These are phyloP conservation scores for Hypocryptadius cinnamomeus DNA, from an alignment of 2,113 vertebrate genomes.

Conservation along the genomic window DNA sequence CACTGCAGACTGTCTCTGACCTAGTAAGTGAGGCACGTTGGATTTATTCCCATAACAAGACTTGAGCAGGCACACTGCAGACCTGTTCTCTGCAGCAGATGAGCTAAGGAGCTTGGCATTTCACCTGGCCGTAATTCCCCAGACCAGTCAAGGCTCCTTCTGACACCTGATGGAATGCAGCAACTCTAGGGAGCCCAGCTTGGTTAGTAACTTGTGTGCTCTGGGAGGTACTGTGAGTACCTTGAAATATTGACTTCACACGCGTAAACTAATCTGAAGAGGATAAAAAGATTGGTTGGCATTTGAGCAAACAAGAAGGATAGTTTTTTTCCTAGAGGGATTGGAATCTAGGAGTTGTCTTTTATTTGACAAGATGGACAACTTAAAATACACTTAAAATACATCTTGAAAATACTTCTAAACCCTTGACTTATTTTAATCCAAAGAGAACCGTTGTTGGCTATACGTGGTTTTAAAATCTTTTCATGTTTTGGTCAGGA, in stretches of 20 bases:
- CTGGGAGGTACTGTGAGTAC: background rate
- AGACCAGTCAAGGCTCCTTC: background rate
- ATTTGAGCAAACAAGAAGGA: background rate
- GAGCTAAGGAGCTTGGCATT: slow-evolving; percentile 17
- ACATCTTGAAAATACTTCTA: background rate
- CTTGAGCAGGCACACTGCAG: background rate
- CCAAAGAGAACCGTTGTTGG: background rate
- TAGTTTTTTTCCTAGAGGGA: background rate
- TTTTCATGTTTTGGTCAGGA: background rate
- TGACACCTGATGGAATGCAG: background rate
- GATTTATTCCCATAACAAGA: background rate
- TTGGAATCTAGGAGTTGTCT: background rate
- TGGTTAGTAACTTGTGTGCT: background rate
- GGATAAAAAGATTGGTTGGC: background rate
- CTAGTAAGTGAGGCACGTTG: background rate
- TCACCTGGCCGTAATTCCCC: slow-evolving; percentile 2
- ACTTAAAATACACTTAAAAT: no score
- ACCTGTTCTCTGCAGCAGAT: background rate
- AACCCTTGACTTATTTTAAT: background rate
- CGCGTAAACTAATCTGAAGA: background rate
- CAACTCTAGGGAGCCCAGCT: background rate
- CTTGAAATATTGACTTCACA: background rate
- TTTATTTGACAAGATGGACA: background rate
- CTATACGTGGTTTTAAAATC: background rate
- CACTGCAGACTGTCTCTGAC: background rate